Evolutionary conservation across 2,113 vertebrate genomes (phyloP).

Genomic region (Cinclus mexicanus): DNA sequence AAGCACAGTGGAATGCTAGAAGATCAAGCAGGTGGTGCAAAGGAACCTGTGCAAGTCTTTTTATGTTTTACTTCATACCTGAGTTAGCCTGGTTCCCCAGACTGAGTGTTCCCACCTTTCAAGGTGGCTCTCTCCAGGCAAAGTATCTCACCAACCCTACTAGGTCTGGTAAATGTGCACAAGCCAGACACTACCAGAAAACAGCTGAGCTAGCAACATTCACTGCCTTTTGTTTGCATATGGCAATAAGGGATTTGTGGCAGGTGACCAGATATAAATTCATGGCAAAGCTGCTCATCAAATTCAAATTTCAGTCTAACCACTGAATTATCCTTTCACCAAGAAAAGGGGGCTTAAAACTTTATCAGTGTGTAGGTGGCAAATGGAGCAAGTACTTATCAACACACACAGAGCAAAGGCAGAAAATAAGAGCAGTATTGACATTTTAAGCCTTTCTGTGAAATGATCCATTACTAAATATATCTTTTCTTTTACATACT

Average conservation of each 20-base stretch:
- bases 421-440: not conserved
- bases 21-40: not conserved
- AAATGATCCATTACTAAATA: slow-evolving; percentile 33
- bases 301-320: not conserved
- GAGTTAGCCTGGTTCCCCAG: not conserved
- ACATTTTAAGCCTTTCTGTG: slow-evolving; percentile 34
- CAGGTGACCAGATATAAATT: not conserved
- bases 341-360: not conserved
- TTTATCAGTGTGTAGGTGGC: not conserved
- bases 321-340: not conserved
- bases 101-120: not conserved
- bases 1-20: not conserved
- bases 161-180: not conserved
- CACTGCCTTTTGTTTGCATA: not conserved
- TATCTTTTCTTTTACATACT: slow-evolving; percentile 3
- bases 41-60: not conserved
- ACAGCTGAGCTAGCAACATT: not conserved
- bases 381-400: slow-evolving; percentile 11
- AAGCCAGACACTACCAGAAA: not conserved
- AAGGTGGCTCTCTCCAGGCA: not conserved
- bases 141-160: not conserved
- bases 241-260: not conserved
- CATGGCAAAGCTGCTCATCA: not conserved
- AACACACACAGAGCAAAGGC: not conserved
- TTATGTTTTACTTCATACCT: not conserved